These are phyloP conservation scores for Morelia viridis DNA, from an alignment of 2,797 vertebrate genomes.

Conservation along the genomic window DNA sequence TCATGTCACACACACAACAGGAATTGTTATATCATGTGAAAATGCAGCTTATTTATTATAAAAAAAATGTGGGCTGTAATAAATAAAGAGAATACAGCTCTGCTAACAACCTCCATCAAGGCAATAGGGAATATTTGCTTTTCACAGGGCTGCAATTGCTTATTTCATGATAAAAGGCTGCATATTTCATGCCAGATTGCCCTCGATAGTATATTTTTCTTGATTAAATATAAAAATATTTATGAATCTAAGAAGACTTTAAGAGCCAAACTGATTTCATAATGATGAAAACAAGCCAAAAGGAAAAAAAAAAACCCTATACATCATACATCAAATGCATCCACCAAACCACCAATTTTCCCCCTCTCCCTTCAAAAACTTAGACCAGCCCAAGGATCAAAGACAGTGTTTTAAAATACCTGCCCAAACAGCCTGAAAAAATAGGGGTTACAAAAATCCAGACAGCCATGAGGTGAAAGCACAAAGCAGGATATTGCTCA, in stretches of 20 bases:
- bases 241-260: not conserved
- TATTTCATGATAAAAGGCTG: constrained; percentile 29
- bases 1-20: constrained; percentile 42
- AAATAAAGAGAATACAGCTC: constrained; percentile 1
- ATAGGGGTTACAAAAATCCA: too few relatives aligned
- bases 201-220: constrained; percentile 22
- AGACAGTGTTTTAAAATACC: not conserved
- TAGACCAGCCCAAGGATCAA: not conserved
- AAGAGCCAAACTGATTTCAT: not conserved
- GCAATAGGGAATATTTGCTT: constrained; percentile 22
- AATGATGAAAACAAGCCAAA: not conserved
- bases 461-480: too few relatives aligned
- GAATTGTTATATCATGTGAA: constrained; percentile 20
- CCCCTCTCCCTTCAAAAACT: not conserved
- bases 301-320: not conserved
- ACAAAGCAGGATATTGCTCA: too few relatives aligned
- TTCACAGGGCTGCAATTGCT: constrained; percentile 4
- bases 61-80: constrained; percentile 17
- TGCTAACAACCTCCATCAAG: not conserved
- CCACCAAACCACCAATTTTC: not conserved
- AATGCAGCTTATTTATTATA: constrained; percentile 8
- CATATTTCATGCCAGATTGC: not conserved
- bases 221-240: constrained; percentile 18
- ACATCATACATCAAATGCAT: not conserved
- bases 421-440: not conserved